These are phyloP conservation scores for Arenaria interpres DNA, from an alignment of 2,113 vertebrate genomes.

Conservation along the genomic window DNA sequence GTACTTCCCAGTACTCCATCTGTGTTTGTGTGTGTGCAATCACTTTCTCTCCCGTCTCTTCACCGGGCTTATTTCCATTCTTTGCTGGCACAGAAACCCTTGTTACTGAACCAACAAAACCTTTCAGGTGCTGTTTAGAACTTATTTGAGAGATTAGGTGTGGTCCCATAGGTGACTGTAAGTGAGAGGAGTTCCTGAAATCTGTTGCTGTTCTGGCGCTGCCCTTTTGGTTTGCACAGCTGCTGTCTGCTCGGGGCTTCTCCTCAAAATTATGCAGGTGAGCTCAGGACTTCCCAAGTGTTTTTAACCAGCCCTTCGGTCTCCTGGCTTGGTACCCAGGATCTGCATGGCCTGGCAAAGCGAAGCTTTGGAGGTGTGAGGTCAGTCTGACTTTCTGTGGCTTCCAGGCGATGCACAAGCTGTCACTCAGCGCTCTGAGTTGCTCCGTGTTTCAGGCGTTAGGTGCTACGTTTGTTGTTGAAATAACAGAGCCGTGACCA, in stretches of 20 bases:
- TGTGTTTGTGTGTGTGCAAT: too few relatives aligned
- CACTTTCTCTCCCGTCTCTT: neutral
- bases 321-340: neutral
- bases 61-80: neutral
- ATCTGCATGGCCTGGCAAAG: neutral
- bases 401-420: fast-evolving
- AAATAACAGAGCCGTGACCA: fast-evolving
- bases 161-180: neutral
- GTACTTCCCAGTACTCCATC: neutral
- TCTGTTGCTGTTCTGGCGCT: neutral
- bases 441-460: neutral
- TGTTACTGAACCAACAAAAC: neutral
- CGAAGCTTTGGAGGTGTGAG: neutral
- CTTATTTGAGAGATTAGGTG: neutral
- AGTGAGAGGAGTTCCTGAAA: neutral
- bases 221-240: neutral
- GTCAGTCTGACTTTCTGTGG: neutral
- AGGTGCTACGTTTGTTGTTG: fast-evolving
- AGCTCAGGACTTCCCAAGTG: neutral
- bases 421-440: neutral
- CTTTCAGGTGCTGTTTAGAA: neutral
- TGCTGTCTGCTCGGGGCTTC: neutral
- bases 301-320: neutral
- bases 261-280: neutral
- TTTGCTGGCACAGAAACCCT: neutral